A percentile compares a stretch with the other conserved stretches of the same genome.
Conservation (phyloP, 2,888 invertebrate genomes). For the Esperia sulphurella region DNA sequence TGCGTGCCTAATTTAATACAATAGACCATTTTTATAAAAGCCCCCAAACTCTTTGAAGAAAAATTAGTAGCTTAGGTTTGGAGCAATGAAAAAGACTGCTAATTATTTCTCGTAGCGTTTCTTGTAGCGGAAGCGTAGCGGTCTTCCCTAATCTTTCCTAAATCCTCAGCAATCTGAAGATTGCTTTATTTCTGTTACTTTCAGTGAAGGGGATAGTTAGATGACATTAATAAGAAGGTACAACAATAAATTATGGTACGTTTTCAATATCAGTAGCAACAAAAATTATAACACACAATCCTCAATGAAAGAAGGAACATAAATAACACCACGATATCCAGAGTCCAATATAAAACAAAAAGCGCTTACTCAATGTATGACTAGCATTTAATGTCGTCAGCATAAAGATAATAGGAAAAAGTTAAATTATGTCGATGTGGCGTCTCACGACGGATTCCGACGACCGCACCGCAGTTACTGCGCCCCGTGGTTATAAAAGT, state of each 20-base stretch:
- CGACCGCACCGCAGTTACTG: conserved; percentile 36
- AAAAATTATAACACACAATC: no score
- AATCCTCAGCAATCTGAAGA: no score
- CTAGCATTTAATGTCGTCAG: conserved; percentile 65
- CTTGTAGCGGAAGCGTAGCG: no score
- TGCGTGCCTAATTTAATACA: conserved; percentile 16
- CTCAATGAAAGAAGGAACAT: neutral
- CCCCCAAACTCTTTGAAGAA: neutral
- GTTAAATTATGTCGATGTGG: conserved; percentile 76
- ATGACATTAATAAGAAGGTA: no score
- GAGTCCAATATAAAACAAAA: conserved; percentile 45
- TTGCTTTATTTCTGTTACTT: no score
- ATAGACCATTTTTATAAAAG: conserved; percentile 10
- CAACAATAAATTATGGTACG: no score
- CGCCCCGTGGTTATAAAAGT: conserved; percentile 65
- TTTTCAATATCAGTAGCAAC: no score
- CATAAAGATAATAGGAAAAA: conserved; percentile 79
- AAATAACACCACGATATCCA: conserved; percentile 1
- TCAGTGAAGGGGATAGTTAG: no score
- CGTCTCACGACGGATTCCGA: conserved; percentile 35
- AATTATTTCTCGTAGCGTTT: no score
- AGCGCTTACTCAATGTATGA: conserved; percentile 58
- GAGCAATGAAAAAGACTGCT: no score
- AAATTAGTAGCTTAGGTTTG: neutral
- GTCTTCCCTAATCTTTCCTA: no score